These are phyloP conservation scores for Drosophila prostipennis DNA, from an alignment of 2,888 invertebrate genomes.

Conservation along the genomic window DNA sequence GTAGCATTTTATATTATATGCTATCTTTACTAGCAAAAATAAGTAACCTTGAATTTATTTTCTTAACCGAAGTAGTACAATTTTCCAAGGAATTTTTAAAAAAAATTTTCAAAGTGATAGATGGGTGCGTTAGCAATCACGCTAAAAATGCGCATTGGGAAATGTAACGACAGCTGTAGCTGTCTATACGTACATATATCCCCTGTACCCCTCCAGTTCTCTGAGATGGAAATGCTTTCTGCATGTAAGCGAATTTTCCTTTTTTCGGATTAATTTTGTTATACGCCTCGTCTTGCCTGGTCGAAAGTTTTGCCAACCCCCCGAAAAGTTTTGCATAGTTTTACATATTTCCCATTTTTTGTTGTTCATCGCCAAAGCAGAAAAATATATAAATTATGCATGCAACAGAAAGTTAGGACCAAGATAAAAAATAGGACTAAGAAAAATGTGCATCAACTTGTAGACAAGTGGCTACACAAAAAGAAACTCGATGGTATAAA, in stretches of 20 bases:
- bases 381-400: slow-evolving; percentile 73
- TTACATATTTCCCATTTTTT: slow-evolving; percentile 67
- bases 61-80: too few relatives aligned
- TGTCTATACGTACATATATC: slow-evolving; percentile 14
- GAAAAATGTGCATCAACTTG: slow-evolving; percentile 41
- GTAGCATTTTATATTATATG: too few relatives aligned
- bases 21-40: too few relatives aligned
- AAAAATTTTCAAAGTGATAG: neutral
- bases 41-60: too few relatives aligned
- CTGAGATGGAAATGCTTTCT: slow-evolving; percentile 42
- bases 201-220: slow-evolving; percentile 8
- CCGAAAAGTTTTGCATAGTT: slow-evolving; percentile 72
- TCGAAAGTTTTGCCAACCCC: slow-evolving; percentile 31
- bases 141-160: slow-evolving; percentile 67
- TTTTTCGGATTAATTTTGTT: slow-evolving; percentile 67
- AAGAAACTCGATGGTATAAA: neutral
- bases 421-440: slow-evolving; percentile 24
- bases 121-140: slow-evolving; percentile 55
- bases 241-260: slow-evolving; percentile 47
- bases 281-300: slow-evolving; percentile 25
- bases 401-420: slow-evolving; percentile 55
- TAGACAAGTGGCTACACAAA: slow-evolving; percentile 18
- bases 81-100: too few relatives aligned
- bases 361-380: slow-evolving; percentile 50
- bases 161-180: slow-evolving; percentile 69